Base-by-base conservation (phyloP, 2,797 vertebrate genomes). In the Sebastes elongatus region DNA sequence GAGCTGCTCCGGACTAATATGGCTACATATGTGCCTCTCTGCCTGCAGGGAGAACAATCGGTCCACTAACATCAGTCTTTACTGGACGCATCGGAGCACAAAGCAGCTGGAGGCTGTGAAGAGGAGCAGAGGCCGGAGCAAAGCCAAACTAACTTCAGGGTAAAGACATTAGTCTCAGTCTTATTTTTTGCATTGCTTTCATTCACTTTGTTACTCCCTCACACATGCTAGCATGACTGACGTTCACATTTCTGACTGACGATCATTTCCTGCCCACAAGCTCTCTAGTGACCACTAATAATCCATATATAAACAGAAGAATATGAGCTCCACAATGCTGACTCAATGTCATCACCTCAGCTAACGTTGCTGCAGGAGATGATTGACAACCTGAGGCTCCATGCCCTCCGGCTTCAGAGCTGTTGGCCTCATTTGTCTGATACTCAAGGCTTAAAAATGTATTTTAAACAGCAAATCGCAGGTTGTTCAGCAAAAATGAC, bases 1-100 rank as follows among this genome's bases (percentile, higher is more conserved):
- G 49, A 84, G 63, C 65, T 69, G 60, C 72, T 83, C 63, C 52
- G 38, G 63, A 78, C 55, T 55, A 74, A 56, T 57, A 63, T 11
- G 20, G 70, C 72, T 35, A 67, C 83, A 85, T 77, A 71, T 87
- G 75, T 66, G 68, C 33, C 69, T 69, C 38, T 72, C 42, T 28
- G 78, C 57, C 87, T 75, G 60, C 61, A 74, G 83, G 82, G 82
- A 74, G 55, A 63, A 27, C 64, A 55, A 33, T 60, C 33, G 64
- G 65, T 35, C 55, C 60, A 63, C 72, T 32, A 81, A 82, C 85
- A 83, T 89, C 73, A 75, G 82, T 85, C 81, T 87, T 80, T 76
- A 74, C 62, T 46, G 52, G 69, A 70, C 77, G 63, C 76, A 62
- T 83, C 4, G 3, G 4, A 57, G 69, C 78, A 63, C 30, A 25